Percentiles rank a stretch among this genome's conserved stretches.
phyloP scores from a whole-genome alignment of 37 sponge, comb jelly and placozoan species.

The Haliclona indistincta region DNA sequence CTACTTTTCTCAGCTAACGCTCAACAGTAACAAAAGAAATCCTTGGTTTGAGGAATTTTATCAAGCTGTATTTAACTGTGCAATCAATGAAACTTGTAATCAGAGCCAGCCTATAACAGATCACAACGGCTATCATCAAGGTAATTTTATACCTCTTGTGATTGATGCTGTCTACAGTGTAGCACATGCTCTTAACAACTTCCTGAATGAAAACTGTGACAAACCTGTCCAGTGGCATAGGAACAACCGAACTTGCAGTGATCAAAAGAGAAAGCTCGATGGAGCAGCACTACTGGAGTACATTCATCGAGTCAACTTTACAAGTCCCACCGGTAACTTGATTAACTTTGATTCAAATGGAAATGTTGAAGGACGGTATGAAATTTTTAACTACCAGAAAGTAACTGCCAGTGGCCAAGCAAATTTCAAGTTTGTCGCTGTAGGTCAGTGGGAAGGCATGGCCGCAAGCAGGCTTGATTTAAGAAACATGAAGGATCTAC shows the following conservation, averaged over 20 bases:
- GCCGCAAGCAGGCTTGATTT: background rate
- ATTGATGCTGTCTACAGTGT: slow-evolving; percentile 75
- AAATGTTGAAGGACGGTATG: slow-evolving; percentile 23
- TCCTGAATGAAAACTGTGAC: slow-evolving; percentile 57
- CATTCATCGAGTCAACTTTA: slow-evolving; percentile 57
- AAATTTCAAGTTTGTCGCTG: background rate
- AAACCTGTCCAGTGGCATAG: slow-evolving; percentile 17
- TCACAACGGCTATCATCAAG: slow-evolving; percentile 20
- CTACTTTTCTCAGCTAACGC: slow-evolving; percentile 42
- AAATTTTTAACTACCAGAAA: slow-evolving; percentile 39
- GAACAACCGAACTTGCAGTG: slow-evolving; percentile 21
- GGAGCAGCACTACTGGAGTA: slow-evolving; percentile 18
- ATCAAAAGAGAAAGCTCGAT: slow-evolving; percentile 18
- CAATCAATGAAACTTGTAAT: background rate
- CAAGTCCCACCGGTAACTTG: slow-evolving; percentile 9
- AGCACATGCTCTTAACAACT: slow-evolving; percentile 62
- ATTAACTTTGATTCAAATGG: slow-evolving; percentile 53
- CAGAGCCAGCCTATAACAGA: background rate
- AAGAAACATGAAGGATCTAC: background rate
- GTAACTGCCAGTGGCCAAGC: background rate
- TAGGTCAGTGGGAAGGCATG: slow-evolving; percentile 46
- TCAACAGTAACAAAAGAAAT: slow-evolving; percentile 46
- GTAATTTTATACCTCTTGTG: slow-evolving; percentile 47
- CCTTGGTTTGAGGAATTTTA: slow-evolving; percentile 56
- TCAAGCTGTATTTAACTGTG: slow-evolving; percentile 8